Base-by-base conservation (phyloP, 2,797 vertebrate genomes). In the Tenualosa ilisha region DNA sequence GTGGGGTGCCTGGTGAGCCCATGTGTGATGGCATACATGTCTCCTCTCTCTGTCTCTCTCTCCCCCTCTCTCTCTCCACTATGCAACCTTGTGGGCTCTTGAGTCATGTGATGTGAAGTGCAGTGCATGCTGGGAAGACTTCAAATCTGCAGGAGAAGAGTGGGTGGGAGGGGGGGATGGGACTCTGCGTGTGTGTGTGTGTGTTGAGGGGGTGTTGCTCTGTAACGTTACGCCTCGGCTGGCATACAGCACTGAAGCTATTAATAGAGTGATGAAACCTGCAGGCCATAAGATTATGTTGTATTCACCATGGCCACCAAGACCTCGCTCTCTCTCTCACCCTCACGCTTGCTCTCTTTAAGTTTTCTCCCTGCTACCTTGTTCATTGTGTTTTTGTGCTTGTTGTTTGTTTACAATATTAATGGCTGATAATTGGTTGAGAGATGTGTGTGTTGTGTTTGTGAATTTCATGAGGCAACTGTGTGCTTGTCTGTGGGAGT, bases 231-330 rank as follows among this genome's bases (percentile, higher is more conserved):
- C 84, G 87, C 61, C 86, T 88, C 89, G 88, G 85, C 90, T 91
- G 91, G 91, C 93, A 88, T 90, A 89, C 88, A 83, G 84, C 49
- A 85, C 81, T 50, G 85, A 82, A 43, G 50, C 82, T 86, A 86
- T 83, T 88, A 87, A 86, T 72, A 84, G 56, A 87, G 75, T 72
- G 81, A 85, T 84, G 54, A 75, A 81, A n/a, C 43, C 26, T 54
- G 40, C 63, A 81, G 85, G 81, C 83, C 22, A 40, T 26, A 61
- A 81, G 50, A 40, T 86, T 43, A 79, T 26, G 46, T 82, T 63
- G 86, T 61, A 85, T 86, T 87, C 86, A 11, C 20, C 84, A 86
- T 83, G 81, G 40, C 85, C 91, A 63, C 68, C 13, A 75, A 75
- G 37, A 40, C 11, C 65, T 31, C 26, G 6, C 56, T 3, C 24